Conservation (phyloP, 2,113 vertebrate genomes). For the Trematocara variabile region DNA sequence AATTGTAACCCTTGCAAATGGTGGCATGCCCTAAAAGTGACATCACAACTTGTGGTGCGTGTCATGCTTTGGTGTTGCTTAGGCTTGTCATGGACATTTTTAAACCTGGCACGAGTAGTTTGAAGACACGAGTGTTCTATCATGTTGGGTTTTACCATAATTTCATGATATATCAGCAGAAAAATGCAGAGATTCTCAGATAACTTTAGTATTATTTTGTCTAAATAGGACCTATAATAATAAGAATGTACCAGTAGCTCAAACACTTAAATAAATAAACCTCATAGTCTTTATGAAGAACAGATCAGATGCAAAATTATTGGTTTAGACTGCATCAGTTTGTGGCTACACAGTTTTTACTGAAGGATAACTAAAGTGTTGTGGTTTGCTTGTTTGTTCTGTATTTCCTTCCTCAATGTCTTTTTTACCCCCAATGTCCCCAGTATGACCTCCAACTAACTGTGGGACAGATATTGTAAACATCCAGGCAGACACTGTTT, state of each 20-base stretch:
- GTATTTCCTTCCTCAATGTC: neutral
- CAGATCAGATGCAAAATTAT: neutral
- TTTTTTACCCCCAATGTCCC: rapidly evolving
- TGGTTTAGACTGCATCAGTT: neutral
- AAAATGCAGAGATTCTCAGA: neutral
- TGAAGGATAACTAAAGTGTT: neutral
- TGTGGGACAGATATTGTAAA: neutral
- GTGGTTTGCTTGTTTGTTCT: neutral
- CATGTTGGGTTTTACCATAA: neutral
- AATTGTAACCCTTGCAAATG: neutral
- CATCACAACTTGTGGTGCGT: neutral
- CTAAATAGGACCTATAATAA: neutral
- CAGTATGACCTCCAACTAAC: rapidly evolving
- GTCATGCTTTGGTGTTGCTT: neutral
- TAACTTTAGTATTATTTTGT: neutral
- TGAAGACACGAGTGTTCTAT: neutral
- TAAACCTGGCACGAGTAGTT: neutral
- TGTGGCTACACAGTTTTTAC: neutral
- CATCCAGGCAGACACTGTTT: neutral
- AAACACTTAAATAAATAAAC: neutral
- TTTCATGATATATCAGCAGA: neutral
- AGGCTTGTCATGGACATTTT: neutral
- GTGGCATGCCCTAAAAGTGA: neutral
- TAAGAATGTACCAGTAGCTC: neutral
- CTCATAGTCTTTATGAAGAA: neutral